Evolutionary conservation across 1,140 invertebrate genomes (phyloP), one percentile per base, ranked within the genome.

Genomic region (Drosophila fuyamai): DNA sequence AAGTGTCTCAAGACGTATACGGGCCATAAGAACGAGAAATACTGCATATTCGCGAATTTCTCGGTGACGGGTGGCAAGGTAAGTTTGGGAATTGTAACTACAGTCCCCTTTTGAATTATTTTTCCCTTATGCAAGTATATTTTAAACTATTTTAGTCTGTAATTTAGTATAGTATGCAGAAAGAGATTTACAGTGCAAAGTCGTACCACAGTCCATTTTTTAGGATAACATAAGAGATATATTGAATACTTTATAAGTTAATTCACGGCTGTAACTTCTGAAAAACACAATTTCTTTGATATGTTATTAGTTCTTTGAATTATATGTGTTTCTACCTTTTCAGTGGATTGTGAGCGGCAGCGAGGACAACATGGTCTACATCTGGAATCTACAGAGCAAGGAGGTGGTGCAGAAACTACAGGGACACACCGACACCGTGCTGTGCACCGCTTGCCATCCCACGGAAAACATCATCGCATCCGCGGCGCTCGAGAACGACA

Each of bases 41-140:
- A 99, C 93, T 99, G 99, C 93, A 99, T 99, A 92, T 99, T 99
- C 94, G 98, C 99, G 23, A 99, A 99, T 93, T 99, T 99, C 93
- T 99, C 98, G 55, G 98, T 99, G 4, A 99, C 99, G 47, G 99
- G 99, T 67, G 99, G 98, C 93, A 99, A 99, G 95, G 97, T 98
- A 93, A 92, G 81, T 88, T 81, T 86, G 29, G 23, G 23, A 23
- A 23, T 23, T 4, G 23, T 2, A 23, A 23, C 23, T 23, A 23
- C 23, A 23, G 23, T 23, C 23, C 23, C 23, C 23, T 23, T 23
- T 18, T 18, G 18, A 18, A 18, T 1, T 18, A 18, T 18, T 18
- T 18, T 18, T 18, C 18, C 18, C 18, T 18, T 2, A 18, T 18
- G 18, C 18, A 18, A 18, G 18, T 18, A 18, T 18, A 18, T 18